These are phyloP conservation scores for Oreochromis grahami DNA, from an alignment of 2,797 vertebrate genomes.

Conservation along the genomic window DNA sequence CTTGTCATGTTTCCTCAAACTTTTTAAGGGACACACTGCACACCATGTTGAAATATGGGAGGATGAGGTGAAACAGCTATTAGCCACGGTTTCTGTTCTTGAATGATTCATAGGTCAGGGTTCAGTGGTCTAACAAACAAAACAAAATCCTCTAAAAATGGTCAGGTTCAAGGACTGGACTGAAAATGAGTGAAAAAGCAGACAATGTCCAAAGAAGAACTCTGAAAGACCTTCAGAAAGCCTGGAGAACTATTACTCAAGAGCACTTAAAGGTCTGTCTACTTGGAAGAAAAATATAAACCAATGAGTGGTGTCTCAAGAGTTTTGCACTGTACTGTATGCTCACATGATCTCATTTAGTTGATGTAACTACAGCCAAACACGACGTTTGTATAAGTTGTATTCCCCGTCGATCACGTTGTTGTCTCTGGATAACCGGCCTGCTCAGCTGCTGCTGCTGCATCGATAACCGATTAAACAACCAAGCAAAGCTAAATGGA, in stretches of 20 bases:
- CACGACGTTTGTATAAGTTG: not conserved
- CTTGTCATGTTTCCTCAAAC: not conserved
- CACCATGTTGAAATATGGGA: not conserved
- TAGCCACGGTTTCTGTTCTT: not conserved
- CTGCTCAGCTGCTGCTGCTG: conserved; percentile 48
- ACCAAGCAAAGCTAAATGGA: conserved; percentile 34
- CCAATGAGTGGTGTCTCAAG: not conserved
- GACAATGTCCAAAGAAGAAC: not conserved
- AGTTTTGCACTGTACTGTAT: not conserved
- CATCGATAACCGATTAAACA: conserved; percentile 2
- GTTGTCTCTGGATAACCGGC: not conserved
- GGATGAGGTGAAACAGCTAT: not conserved
- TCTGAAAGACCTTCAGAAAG: not conserved
- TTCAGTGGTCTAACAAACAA: not conserved
- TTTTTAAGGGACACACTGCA: not conserved
- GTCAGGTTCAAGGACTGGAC: not conserved
- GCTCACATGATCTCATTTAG: not conserved
- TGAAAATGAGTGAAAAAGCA: not conserved
- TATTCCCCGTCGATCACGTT: not conserved
- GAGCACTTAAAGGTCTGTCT: not conserved
- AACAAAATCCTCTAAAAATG: not conserved
- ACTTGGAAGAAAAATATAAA: not conserved
- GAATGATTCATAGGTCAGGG: not conserved
- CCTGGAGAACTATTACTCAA: not conserved
- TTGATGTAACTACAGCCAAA: not conserved